Conservation (phyloP, 2,797 vertebrate species). For the Leuciscus waleckii region DNA sequence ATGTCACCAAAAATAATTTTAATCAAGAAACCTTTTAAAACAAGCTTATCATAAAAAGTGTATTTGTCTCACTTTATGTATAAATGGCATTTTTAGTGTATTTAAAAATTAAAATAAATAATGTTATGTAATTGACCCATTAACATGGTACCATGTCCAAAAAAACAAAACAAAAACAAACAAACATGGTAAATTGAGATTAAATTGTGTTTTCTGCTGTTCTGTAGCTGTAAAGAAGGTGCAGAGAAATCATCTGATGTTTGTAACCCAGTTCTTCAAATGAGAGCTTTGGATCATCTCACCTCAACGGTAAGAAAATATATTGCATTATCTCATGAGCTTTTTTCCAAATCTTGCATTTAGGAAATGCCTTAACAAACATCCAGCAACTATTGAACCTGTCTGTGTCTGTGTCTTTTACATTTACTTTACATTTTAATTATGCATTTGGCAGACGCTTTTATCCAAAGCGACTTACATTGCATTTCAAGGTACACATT, state of each 20-base stretch:
- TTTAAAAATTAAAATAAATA: neutral
- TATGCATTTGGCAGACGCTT: no score
- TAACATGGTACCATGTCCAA: neutral
- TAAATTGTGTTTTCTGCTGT: neutral
- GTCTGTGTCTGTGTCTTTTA: neutral
- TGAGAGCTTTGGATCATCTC: constrained; percentile 78
- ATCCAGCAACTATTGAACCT: neutral
- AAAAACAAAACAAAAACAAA: neutral
- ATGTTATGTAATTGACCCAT: neutral
- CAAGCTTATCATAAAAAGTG: neutral
- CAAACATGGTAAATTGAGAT: neutral
- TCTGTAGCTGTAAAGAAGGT: constrained; percentile 38
- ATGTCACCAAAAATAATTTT: neutral
- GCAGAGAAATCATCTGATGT: neutral
- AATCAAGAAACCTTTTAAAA: neutral
- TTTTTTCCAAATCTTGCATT: neutral
- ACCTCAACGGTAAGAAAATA: constrained; percentile 81
- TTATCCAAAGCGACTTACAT: no score
- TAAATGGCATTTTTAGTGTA: neutral
- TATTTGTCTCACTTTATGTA: neutral
- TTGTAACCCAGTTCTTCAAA: constrained; percentile 75
- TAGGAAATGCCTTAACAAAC: neutral
- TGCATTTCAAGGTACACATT: no score
- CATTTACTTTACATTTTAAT: no score
- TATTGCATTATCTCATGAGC: neutral